Evolutionary conservation across 2,797 vertebrate species (phyloP), one percentile per base, ranked within the genome.

Genomic region (Cirrhinus molitorella): DNA sequence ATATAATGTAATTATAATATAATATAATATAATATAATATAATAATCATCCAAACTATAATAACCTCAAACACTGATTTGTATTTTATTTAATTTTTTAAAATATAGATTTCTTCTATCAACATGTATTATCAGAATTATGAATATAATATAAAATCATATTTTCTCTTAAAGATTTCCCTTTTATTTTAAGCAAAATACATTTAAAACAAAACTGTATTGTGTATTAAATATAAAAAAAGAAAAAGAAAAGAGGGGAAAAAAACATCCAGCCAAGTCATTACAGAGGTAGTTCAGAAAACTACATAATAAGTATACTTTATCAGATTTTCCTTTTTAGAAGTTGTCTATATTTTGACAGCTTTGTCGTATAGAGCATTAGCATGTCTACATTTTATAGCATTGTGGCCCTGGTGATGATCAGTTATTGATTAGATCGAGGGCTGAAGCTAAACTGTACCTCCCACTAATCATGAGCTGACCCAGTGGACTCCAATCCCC

Each of bases 361-460:
- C 28, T 49, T 28, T 63, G 37, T 81, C 55, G 75, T 47, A 14
- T 10, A 9, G 40, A 45, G 12, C 6, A 21, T 43, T 28, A 51
- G 43, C 43, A 49, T 47, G 61, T 83, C 59, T 76, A 66, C 4
- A 21, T 59, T 83, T 83, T 61, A 85, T 51, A 74, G 66, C 57
- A 55, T 31, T 83, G 71, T 37, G 77, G 67, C 73, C 72, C 53
- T 65, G 61, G 67, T 81, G 80, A 85, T 88, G 80, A 89, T 89
- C 86, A 85, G 63, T 47, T 85, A 89, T 91, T 91, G 92, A 93
- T 89, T 88, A 80, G 79, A 78, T 74, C 17, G 84, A 79, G 83
- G 79, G 86, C 87, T 88, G 79, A 88, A 83, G 82, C 88, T 83
- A 88, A 92, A 91, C 89, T 88, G 87, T 76, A 53, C 84, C 85